phyloP scores from a whole-genome alignment of 37 sponge, comb jelly and placozoan species.

The Aplysina aerophoba region DNA sequence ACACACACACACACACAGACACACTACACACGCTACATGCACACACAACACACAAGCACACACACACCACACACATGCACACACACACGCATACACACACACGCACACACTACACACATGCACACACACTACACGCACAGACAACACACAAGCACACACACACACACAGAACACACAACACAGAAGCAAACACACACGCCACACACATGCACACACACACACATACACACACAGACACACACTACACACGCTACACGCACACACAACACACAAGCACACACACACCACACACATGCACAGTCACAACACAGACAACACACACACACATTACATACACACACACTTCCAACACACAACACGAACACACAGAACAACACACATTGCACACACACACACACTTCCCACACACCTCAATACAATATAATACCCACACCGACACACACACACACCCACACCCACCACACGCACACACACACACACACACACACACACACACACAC shows the following conservation, averaged over 20 bases:
- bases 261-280: slow-evolving; percentile 10
- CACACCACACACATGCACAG: slow-evolving; percentile 2
- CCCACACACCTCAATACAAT: not conserved
- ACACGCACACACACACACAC: not conserved
- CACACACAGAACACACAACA: not conserved
- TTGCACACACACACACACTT: too few species aligned
- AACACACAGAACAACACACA: too few species aligned
- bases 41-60: slow-evolving; percentile 6
- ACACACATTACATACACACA: slow-evolving; percentile 28
- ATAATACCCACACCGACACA: not conserved
- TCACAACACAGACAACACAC: not conserved
- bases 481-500: not conserved
- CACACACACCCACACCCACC: slow-evolving; percentile 19
- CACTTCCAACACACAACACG: slow-evolving; percentile 14
- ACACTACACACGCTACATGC: too few species aligned
- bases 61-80: slow-evolving; percentile 22
- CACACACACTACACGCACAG: slow-evolving; percentile 26
- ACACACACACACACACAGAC: slow-evolving; percentile 27
- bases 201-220: slow-evolving; percentile 10
- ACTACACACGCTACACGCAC: slow-evolving; percentile 27
- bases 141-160: slow-evolving; percentile 25
- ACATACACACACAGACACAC: slow-evolving; percentile 23
- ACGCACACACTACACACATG: not conserved
- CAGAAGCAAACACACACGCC: not conserved
- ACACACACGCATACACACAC: not conserved